phyloP scores from a whole-genome alignment of 2,113 vertebrate genomes.

The Acinonyx jubatus region DNA sequence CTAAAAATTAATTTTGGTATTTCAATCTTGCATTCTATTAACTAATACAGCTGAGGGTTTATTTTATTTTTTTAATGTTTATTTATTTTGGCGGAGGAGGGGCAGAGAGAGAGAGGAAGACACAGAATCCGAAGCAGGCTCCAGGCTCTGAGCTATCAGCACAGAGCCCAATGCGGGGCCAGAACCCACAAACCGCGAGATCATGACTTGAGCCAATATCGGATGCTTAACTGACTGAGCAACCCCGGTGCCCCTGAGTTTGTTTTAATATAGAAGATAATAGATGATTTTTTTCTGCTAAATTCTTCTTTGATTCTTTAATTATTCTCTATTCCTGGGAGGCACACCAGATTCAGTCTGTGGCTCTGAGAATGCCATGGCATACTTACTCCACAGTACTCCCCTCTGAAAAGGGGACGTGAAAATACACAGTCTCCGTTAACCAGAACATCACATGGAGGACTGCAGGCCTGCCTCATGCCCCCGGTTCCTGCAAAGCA shows the following conservation, averaged over 20 bases:
- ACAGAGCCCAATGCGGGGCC: no score
- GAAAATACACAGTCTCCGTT: not conserved
- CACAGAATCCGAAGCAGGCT: no score
- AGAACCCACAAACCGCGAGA: no score
- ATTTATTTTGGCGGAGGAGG: no score
- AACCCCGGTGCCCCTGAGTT: not conserved
- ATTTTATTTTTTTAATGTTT: no score
- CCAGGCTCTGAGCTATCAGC: no score
- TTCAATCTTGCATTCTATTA: not conserved
- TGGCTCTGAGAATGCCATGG: not conserved
- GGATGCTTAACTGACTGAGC: no score
- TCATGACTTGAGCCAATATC: no score
- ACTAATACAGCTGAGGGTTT: not conserved
- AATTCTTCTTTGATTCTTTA: not conserved
- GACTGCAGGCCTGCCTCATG: not conserved
- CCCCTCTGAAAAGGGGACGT: not conserved
- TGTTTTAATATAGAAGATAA: slow-evolving; percentile 40
- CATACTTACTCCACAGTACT: not conserved
- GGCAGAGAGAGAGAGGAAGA: no score
- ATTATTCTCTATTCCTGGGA: not conserved
- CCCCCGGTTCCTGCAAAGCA: not conserved
- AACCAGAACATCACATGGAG: not conserved
- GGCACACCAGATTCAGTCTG: not conserved
- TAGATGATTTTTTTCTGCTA: not conserved
- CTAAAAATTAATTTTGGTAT: slow-evolving; percentile 19